These are phyloP conservation scores for Cryptocephalus primarius DNA, from an alignment of 2,888 invertebrate genomes.

Conservation along the genomic window DNA sequence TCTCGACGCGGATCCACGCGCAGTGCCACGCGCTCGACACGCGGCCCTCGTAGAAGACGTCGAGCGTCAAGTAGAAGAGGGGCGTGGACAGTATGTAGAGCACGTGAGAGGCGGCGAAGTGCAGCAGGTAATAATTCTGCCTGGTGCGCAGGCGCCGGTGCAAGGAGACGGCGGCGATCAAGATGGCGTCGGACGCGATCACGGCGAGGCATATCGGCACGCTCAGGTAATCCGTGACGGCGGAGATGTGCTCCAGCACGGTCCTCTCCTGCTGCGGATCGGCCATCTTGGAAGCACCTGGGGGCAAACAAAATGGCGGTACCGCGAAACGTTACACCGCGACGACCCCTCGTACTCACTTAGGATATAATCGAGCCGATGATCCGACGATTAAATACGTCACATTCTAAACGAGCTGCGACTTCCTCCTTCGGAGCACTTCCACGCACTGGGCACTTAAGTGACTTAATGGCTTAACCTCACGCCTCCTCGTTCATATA, in stretches of 20 bases:
- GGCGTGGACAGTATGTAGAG: constrained; percentile 13
- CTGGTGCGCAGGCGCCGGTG: constrained; percentile 11
- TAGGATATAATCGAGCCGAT: too few relatives aligned
- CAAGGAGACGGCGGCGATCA: constrained; percentile 7
- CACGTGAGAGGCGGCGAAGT: constrained; percentile 10
- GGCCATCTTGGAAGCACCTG: too few relatives aligned
- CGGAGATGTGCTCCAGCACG: constrained; percentile 8
- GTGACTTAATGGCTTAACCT: too few relatives aligned
- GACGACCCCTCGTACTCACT: too few relatives aligned
- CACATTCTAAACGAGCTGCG: too few relatives aligned
- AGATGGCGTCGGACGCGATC: constrained; percentile 6
- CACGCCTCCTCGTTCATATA: too few relatives aligned
- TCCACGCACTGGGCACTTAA: too few relatives aligned
- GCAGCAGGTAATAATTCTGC: constrained; percentile 10
- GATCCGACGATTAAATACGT: too few relatives aligned
- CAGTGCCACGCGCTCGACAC: constrained; percentile 11
- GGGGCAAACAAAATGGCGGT: too few relatives aligned
- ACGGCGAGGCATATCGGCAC: constrained; percentile 7
- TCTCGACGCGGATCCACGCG: constrained; percentile 10
- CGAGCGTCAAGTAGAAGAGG: constrained; percentile 10
- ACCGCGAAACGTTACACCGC: too few relatives aligned
- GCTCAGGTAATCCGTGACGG: constrained; percentile 10
- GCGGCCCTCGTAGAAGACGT: constrained; percentile 7
- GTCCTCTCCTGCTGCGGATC: background rate
- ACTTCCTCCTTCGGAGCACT: too few relatives aligned